Evolutionary conservation across 1,140 invertebrate species (phyloP).

Genomic region (Andricus grossulariae): DNA sequence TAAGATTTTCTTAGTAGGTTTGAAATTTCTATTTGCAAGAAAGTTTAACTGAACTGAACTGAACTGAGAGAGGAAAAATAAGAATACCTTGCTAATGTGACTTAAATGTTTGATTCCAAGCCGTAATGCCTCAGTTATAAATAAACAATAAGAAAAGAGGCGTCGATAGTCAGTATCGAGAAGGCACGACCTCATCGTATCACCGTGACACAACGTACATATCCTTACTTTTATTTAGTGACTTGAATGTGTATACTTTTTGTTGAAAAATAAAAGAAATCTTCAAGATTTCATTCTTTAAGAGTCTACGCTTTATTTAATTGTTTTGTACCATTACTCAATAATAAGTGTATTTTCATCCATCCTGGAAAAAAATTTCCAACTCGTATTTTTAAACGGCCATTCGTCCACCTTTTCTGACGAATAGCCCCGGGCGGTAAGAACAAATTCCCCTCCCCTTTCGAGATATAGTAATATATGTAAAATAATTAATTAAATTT

Average conservation of each 20-base stretch:
- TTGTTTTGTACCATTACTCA: too few relatives aligned
- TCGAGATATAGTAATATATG: too few relatives aligned
- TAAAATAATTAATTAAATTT: too few relatives aligned
- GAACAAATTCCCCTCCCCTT: too few relatives aligned
- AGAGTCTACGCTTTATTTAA: too few relatives aligned
- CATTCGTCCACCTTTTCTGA: too few relatives aligned
- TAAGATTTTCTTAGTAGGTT: neutral
- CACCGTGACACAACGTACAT: conserved; percentile 33
- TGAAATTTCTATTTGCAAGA: neutral
- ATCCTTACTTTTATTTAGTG: neutral
- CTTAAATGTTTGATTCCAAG: conserved; percentile 1
- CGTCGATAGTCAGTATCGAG: conserved; percentile 57
- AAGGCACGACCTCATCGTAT: conserved; percentile 59
- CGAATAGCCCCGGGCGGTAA: too few relatives aligned
- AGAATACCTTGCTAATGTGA: conserved; percentile 3
- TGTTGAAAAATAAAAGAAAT: neutral
- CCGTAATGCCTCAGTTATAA: conserved; percentile 44
- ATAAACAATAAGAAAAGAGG: conserved; percentile 58
- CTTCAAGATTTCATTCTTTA: neutral
- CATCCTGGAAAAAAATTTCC: too few relatives aligned
- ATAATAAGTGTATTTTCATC: too few relatives aligned
- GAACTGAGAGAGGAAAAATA: neutral
- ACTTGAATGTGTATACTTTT: neutral
- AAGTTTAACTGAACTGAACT: neutral
- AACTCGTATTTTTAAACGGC: too few relatives aligned